phyloP scores from a whole-genome alignment of 2,113 vertebrate genomes.

The Bubo bubo region DNA sequence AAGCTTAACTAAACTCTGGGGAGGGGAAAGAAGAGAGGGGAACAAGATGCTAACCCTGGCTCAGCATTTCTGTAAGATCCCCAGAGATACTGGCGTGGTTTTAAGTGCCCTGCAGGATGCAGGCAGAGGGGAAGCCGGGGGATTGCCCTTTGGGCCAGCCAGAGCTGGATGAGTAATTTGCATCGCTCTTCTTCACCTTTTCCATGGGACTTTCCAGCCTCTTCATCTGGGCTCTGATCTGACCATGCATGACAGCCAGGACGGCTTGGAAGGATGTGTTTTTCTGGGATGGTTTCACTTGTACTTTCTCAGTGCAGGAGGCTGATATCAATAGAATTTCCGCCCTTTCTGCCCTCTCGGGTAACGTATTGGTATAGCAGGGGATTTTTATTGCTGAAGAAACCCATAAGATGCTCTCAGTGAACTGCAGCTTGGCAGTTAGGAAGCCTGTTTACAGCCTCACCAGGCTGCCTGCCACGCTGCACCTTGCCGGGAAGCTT shows the following conservation, averaged over 20 bases:
- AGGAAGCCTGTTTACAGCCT: background rate
- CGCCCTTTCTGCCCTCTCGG: background rate
- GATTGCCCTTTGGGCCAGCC: background rate
- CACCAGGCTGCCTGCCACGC: background rate
- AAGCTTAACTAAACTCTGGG: background rate
- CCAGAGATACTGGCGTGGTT: background rate
- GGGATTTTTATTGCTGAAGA: background rate
- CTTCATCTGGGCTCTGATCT: background rate
- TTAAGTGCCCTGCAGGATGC: background rate
- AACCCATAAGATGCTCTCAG: background rate
- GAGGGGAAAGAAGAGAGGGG: background rate
- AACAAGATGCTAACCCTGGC: background rate
- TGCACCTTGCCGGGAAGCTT: background rate
- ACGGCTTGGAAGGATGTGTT: background rate
- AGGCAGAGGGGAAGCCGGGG: background rate
- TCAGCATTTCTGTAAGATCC: background rate
- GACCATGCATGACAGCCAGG: background rate
- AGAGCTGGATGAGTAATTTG: background rate
- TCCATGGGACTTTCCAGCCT: background rate
- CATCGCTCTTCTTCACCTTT: background rate
- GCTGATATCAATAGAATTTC: background rate
- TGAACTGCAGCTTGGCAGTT: background rate
- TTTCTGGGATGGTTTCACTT: background rate
- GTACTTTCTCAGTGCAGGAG: accelerated
- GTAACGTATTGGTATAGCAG: background rate